phyloP scores from a whole-genome alignment of 2,113 vertebrate genomes.

The Nettapus auritus region DNA sequence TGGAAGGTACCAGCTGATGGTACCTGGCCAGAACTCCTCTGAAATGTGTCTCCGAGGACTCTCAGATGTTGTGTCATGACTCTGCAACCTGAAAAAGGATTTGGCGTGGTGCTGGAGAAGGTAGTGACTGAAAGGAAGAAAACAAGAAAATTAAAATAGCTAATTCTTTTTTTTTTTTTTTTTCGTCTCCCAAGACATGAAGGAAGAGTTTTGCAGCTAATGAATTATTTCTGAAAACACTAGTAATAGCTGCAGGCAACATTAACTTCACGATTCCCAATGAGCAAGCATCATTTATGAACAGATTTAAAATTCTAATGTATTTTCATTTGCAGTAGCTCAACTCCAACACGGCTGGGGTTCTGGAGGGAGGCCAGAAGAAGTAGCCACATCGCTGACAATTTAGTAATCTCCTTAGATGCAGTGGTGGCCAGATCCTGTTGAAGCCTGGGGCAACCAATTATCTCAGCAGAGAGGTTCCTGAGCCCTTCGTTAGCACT shows the following conservation, averaged over 20 bases:
- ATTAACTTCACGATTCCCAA: constrained; percentile 47
- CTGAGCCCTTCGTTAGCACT: neutral
- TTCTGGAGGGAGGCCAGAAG: constrained; percentile 40
- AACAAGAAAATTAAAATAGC: neutral
- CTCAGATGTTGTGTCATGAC: neutral
- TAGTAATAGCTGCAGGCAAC: constrained; percentile 37
- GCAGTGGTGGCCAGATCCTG: neutral
- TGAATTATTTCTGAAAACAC: constrained; percentile 65
- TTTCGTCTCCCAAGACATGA: neutral
- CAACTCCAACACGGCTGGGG: neutral
- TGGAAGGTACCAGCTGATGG: neutral
- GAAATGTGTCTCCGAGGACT: neutral
- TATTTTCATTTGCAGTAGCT: constrained; percentile 48
- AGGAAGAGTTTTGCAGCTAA: constrained; percentile 44
- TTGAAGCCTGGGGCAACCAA: neutral
- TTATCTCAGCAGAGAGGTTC: constrained; percentile 11
- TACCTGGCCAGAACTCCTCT: neutral
- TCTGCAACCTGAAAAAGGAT: neutral
- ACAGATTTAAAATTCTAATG: constrained; percentile 36
- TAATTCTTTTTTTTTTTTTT: neutral
- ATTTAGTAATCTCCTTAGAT: neutral
- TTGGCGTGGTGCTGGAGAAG: neutral
- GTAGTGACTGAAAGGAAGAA: neutral
- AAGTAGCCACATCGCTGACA: neutral
- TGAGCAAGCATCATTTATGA: constrained; percentile 27